These are phyloP conservation scores for Neodontobutis hainanensis DNA, from an alignment of 2,113 vertebrate species.

Conservation along the genomic window DNA sequence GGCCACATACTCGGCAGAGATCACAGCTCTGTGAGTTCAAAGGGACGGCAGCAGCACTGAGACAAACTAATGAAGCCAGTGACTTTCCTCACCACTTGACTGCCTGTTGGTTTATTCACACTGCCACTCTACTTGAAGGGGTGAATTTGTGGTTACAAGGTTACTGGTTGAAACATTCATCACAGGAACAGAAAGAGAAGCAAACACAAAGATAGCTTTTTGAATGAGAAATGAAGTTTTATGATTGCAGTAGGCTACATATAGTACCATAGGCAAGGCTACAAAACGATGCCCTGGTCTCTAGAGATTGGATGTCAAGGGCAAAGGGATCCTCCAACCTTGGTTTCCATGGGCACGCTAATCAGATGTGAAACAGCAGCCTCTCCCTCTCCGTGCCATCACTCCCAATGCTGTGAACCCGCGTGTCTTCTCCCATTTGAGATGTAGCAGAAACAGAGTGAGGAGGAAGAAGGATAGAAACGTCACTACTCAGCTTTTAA, in stretches of 20 bases:
- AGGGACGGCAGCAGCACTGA: conserved; percentile 64
- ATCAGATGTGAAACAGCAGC: conserved; percentile 69
- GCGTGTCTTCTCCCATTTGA: conserved; percentile 58
- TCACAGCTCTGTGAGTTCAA: conserved; percentile 78
- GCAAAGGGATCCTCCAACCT: conserved; percentile 70
- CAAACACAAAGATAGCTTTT: conserved; percentile 48
- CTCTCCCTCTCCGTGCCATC: conserved; percentile 61
- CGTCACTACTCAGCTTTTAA: conserved; percentile 54
- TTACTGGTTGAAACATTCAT: conserved; percentile 64
- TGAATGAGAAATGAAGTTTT: conserved; percentile 43
- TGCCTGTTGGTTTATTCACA: conserved; percentile 69
- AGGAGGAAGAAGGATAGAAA: conserved; percentile 42
- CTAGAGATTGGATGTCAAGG: conserved; percentile 68
- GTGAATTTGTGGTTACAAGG: conserved; percentile 76
- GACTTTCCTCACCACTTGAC: conserved; percentile 65
- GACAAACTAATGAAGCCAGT: conserved; percentile 75
- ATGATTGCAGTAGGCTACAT: conserved; percentile 31
- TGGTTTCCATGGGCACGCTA: conserved; percentile 76
- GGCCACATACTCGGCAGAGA: conserved; percentile 74
- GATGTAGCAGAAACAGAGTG: conserved; percentile 48
- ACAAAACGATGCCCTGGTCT: conserved; percentile 64
- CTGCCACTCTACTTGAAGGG: conserved; percentile 62
- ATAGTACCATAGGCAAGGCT: conserved; percentile 52
- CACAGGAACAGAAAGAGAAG: conserved; percentile 29
- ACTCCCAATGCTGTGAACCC: conserved; percentile 64